phyloP scores from a whole-genome alignment of 2,113 vertebrate genomes.

The Carollia perspicillata region DNA sequence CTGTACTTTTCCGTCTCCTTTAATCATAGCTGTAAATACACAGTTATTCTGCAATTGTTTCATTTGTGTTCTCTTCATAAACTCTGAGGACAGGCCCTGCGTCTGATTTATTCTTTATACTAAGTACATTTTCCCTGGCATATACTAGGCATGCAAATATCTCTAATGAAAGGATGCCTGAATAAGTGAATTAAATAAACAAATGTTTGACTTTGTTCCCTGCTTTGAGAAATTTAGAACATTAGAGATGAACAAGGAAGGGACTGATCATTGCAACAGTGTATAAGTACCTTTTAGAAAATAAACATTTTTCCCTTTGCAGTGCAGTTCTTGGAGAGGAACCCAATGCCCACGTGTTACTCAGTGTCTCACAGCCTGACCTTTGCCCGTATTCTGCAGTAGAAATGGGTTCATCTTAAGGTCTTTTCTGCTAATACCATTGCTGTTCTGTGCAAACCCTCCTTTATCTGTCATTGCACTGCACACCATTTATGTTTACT shows the following conservation, averaged over 20 bases:
- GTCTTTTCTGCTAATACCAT: background rate
- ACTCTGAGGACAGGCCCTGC: background rate
- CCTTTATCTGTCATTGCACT: background rate
- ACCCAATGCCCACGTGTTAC: background rate
- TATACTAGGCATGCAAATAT: background rate
- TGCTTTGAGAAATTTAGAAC: background rate
- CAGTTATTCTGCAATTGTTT: background rate
- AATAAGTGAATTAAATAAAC: background rate
- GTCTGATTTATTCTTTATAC: background rate
- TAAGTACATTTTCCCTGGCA: background rate
- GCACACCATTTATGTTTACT: background rate
- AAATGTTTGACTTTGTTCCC: background rate
- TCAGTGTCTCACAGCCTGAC: background rate
- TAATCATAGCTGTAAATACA: background rate
- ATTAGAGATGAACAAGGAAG: background rate
- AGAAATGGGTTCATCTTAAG: background rate
- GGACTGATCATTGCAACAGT: background rate
- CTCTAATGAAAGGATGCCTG: background rate
- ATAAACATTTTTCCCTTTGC: background rate
- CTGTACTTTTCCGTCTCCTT: background rate
- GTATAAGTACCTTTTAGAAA: background rate
- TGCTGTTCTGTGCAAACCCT: background rate
- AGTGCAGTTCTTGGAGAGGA: background rate
- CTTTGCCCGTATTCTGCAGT: background rate
- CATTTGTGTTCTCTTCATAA: constrained; percentile 2